These are phyloP conservation scores for Beroe ovata DNA, from an alignment of 37 sponge, comb jelly and placozoan species.

Conservation along the genomic window DNA sequence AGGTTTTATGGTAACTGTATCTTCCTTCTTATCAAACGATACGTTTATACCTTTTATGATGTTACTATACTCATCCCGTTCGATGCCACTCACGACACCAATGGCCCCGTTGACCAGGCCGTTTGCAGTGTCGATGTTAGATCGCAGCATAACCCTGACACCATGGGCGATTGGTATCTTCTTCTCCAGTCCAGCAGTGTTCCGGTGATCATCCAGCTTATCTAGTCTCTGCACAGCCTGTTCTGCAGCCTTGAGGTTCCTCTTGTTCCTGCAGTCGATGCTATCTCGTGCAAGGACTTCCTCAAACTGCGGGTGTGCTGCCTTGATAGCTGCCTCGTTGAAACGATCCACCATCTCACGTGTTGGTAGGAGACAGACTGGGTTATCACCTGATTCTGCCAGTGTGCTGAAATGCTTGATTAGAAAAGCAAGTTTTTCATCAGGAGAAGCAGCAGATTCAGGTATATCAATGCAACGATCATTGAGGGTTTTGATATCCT, in stretches of 20 bases:
- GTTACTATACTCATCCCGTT: not conserved
- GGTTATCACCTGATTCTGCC: not conserved
- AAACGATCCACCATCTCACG: not conserved
- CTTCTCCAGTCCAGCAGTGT: conserved; percentile 18
- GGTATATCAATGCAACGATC: not conserved
- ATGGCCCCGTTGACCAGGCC: conserved; percentile 3
- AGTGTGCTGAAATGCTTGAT: not conserved
- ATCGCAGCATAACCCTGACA: conserved; percentile 16
- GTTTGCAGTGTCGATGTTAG: not conserved
- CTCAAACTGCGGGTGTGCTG: not conserved
- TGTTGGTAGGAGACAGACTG: not conserved
- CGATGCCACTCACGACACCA: not conserved
- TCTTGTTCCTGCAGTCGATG: not conserved
- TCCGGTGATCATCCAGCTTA: conserved; percentile 14
- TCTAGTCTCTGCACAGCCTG: not conserved
- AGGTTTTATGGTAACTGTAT: not conserved
- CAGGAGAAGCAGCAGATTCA: not conserved
- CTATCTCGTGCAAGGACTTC: not conserved
- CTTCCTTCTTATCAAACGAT: not conserved
- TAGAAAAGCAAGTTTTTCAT: not conserved
- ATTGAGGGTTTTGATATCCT: not conserved
- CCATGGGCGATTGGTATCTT: not conserved
- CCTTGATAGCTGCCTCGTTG: not conserved
- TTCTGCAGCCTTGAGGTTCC: not conserved
- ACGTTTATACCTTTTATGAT: not conserved